Percentiles rank a stretch among this genome's conserved stretches.
Conservation (phyloP, 2,888 invertebrate species). For the Epistrophe grossulariae region DNA sequence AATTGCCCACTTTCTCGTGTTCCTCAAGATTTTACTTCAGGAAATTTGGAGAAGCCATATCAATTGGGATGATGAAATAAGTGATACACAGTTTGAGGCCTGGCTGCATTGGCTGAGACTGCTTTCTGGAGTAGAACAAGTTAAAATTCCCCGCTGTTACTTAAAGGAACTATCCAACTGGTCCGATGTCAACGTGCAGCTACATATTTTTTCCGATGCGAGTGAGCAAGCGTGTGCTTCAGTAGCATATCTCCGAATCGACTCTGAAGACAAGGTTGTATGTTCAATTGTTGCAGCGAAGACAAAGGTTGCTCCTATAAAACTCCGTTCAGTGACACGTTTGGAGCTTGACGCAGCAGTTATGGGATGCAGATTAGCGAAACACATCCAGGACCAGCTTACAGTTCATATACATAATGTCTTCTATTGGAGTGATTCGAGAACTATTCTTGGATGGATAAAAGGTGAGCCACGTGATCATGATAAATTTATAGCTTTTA, state of each 20-base stretch:
- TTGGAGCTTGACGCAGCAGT: constrained; percentile 36
- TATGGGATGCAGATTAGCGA: constrained; percentile 1
- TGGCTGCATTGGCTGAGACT: no score
- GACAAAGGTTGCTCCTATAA: constrained; percentile 39
- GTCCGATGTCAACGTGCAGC: background rate
- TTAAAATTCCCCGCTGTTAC: no score
- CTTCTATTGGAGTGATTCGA: background rate
- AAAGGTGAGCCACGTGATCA: background rate
- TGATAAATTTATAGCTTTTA: constrained; percentile 6
- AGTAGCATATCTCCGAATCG: constrained; percentile 3
- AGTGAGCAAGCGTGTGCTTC: background rate
- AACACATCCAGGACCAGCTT: background rate
- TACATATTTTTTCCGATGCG: background rate
- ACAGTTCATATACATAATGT: background rate
- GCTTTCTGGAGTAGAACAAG: no score
- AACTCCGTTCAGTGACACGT: constrained; percentile 15
- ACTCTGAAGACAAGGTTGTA: background rate
- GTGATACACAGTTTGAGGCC: no score
- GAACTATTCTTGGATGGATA: background rate
- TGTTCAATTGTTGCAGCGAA: constrained; percentile 23
- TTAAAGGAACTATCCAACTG: background rate
- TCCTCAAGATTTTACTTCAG: background rate
- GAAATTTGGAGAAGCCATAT: no score
- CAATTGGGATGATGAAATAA: no score
- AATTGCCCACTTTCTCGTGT: constrained; percentile 7